A percentile compares a stretch with the other conserved stretches of the same genome.
phyloP scores from a whole-genome alignment of 1,140 invertebrate genomes.

The Bombus pascuorum region DNA sequence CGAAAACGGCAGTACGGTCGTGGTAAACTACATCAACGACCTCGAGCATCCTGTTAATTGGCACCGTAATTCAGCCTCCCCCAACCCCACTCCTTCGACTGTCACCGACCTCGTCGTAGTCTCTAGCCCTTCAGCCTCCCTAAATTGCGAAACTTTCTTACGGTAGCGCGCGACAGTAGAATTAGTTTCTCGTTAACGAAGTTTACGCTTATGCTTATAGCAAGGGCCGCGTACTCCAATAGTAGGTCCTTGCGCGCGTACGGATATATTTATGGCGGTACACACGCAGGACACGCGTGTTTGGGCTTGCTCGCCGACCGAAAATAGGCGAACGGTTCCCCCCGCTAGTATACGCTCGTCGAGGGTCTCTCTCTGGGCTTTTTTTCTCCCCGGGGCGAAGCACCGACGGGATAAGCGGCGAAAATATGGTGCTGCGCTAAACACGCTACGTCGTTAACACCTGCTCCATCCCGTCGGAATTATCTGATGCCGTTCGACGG shows the following conservation, averaged over 20 bases:
- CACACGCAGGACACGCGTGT: constrained; percentile 72
- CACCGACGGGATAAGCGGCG: constrained; percentile 62
- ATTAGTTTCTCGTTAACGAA: constrained; percentile 81
- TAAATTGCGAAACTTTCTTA: constrained; percentile 70
- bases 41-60: constrained; percentile 69
- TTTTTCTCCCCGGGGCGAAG: constrained; percentile 41
- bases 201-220: constrained; percentile 75
- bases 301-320: constrained; percentile 27
- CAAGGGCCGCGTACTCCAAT: background rate
- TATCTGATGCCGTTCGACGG: constrained; percentile 58
- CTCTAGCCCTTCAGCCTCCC: constrained; percentile 14
- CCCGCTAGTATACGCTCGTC: background rate
- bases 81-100: background rate
- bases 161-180: constrained; percentile 64
- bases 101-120: background rate
- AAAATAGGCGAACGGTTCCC: constrained; percentile 47
- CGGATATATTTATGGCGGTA: constrained; percentile 73
- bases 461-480: constrained; percentile 75
- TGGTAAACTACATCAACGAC: constrained; percentile 57
- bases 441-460: constrained; percentile 76
- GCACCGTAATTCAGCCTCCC: constrained; percentile 58
- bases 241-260: constrained; percentile 42
- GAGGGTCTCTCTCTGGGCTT: background rate
- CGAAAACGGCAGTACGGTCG: constrained; percentile 2
- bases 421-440: constrained; percentile 68